Evolutionary conservation across 2,797 vertebrate genomes (phyloP), one percentile per base, ranked within the genome.

Genomic region (Eidolon dupreanum): DNA sequence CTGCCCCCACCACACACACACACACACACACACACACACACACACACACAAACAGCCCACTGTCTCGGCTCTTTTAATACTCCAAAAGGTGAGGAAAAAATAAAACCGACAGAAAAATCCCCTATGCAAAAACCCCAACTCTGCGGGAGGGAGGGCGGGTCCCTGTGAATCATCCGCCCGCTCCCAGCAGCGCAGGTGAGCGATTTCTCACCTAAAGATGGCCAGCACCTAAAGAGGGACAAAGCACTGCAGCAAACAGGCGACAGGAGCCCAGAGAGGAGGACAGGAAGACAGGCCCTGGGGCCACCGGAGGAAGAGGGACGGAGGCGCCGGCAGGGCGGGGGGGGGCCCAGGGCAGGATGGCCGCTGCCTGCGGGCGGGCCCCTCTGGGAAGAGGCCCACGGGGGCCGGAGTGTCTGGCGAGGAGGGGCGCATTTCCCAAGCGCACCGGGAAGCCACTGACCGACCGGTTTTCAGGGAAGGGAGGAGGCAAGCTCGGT

Each of bases 101-200:
- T 71, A 97, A 96, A 97, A 96, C 94, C 51, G 84, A 83, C 91
- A 92, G 82, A 94, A 97, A 98, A 98, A 95, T 93, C 96, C 97
- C 97, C 97, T 95, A 82, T 79, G 73, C 94, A 96, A 97, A 97
- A 97, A 57, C 90, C 96, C 96, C 97, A 78, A 8, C 85, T 77
- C 75, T 43, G 59, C 2, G 9, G 95, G 93, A 81, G 87, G 94
- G 46, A 68, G 57, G 86, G 90, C 1, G 53, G 85, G 95, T 74
- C 95, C 85, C 73, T 8, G 38, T 90, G 92, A 90, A 59, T 90
- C 97, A 88, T 3, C 31, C 17, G 19, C 36, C 73, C 78, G 51
- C 55, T 59, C 51, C 82, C 74, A 4, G 1, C 3, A 38, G n/a
- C 8, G 61, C 12, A 95, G 84, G 96, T 88, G 57, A 94, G 88